phyloP scores from a whole-genome alignment of 2,888 invertebrate genomes.

The Chloroclysta siterata region DNA sequence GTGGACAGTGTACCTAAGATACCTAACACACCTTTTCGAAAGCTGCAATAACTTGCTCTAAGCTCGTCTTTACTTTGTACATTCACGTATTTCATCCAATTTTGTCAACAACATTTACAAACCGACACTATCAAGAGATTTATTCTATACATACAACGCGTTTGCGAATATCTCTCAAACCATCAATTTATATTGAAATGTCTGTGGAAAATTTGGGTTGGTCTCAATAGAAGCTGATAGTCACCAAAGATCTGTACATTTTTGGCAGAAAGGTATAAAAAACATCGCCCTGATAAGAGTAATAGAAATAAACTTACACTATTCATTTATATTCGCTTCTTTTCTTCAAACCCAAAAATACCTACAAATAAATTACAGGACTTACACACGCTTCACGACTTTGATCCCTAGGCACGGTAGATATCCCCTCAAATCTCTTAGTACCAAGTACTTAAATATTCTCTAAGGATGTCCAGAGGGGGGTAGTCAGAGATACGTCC shows the following conservation, averaged over 20 bases:
- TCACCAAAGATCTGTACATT: conserved; percentile 20
- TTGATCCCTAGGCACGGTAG: too few species aligned
- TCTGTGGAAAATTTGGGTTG: background rate
- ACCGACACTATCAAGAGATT: conserved; percentile 4
- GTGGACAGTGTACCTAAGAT: background rate
- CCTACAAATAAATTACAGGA: background rate
- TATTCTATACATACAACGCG: conserved; percentile 20
- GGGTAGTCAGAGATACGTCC: too few species aligned
- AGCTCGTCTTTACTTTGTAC: conserved; percentile 31
- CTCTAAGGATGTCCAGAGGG: too few species aligned
- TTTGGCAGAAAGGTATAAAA: conserved; percentile 51
- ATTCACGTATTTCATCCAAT: conserved; percentile 16
- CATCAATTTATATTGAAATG: conserved; percentile 5
- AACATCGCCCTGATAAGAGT: conserved; percentile 29
- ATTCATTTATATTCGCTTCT: conserved; percentile 3
- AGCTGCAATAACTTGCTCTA: conserved; percentile 16
- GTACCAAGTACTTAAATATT: too few species aligned
- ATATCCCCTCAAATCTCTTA: too few species aligned
- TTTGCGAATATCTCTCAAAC: conserved; percentile 7
- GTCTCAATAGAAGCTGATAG: conserved; percentile 8
- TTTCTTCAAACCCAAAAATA: conserved; percentile 11
- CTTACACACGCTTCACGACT: background rate
- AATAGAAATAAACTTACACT: conserved; percentile 17
- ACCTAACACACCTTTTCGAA: conserved; percentile 6
- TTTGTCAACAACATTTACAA: conserved; percentile 11